Evolutionary conservation across 2,113 vertebrate species (phyloP), one percentile per base, ranked within the genome.

Genomic region (Sturnus vulgaris): DNA sequence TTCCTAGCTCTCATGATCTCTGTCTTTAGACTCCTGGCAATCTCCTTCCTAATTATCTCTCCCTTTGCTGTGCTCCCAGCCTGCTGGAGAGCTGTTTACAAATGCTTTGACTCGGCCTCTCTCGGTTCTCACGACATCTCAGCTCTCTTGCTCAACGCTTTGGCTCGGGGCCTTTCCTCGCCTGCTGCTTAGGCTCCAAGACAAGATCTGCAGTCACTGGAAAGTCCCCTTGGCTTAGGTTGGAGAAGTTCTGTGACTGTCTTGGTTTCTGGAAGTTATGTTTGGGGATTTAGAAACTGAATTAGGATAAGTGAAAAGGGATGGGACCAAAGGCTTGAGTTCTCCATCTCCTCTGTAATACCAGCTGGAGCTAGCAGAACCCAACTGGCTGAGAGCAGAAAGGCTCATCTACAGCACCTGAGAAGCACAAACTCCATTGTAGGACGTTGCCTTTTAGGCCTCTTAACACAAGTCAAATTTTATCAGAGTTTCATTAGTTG

Each of bases 71-170:
- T 56, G 65, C 37, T 84, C 24, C 40, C 61, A 87, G 82, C 15
- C 39, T 64, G 56, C 64, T 88, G 60, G 44, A 71, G 44, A 18
- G 27, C 47, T 86, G 35, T 83, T 95, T 87, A 59, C 66, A 90
- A 90, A 70, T 15, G 42, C 35, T 92, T 53, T 83, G 27, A 35
- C 25, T 64, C 0, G 0, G 53, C 22, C 5, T 15, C 56, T 91
- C 7, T 77, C 68, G 55, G 35, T 88, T 95, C 93, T 94, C 92
- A 92, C 0, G 35, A n/a, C 73, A 86, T 88, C 89, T 93, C 5
- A 3, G 15, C 44, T 80, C 68, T 88, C 77, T 95, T 97, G 89
- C 91, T 64, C 82, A 94, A 93, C 59, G 35, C 11, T 40, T 96
- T 93, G 93, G 94, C 92, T 94, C 14, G 3, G 14, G 10, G 77